These are phyloP conservation scores for Acrobeloides nanus DNA, from an alignment of 2,888 invertebrate genomes.

Conservation along the genomic window DNA sequence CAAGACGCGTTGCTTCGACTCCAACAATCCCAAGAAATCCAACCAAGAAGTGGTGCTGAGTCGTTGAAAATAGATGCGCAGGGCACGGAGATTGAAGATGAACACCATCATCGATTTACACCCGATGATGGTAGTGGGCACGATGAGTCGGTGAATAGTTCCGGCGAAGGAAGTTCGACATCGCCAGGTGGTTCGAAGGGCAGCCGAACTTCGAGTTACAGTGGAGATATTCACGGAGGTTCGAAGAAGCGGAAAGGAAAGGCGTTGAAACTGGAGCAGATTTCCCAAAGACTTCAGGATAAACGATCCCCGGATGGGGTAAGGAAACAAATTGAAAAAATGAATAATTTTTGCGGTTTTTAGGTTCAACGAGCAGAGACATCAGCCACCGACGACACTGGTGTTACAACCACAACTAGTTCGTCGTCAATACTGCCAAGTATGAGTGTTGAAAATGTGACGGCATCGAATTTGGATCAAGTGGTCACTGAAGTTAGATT, in stretches of 20 bases:
- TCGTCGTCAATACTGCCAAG: no score
- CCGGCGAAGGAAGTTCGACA: constrained; percentile 15
- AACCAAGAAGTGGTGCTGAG: background rate
- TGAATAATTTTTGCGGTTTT: no score
- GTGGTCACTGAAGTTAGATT: no score
- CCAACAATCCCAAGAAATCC: background rate
- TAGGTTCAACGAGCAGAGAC: no score
- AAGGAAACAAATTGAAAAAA: no score
- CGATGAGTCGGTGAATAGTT: constrained; percentile 5
- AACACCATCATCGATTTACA: no score
- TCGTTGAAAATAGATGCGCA: background rate
- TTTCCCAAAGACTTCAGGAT: constrained; percentile 32
- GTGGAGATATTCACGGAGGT: constrained; percentile 10
- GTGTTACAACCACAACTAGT: no score
- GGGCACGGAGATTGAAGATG: background rate
- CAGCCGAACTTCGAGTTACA: constrained; percentile 6
- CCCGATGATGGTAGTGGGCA: constrained; percentile 1
- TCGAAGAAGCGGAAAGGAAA: constrained; percentile 73
- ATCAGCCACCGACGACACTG: no score
- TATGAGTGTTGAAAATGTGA: no score
- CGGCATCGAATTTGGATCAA: no score
- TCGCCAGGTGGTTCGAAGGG: constrained; percentile 12
- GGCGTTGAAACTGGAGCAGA: constrained; percentile 69
- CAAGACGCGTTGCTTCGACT: no score
- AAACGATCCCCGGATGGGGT: constrained; percentile 30